Evolutionary conservation across 2,113 vertebrate species (phyloP), one percentile per base, ranked within the genome.

Genomic region (Larimichthys crocea): DNA sequence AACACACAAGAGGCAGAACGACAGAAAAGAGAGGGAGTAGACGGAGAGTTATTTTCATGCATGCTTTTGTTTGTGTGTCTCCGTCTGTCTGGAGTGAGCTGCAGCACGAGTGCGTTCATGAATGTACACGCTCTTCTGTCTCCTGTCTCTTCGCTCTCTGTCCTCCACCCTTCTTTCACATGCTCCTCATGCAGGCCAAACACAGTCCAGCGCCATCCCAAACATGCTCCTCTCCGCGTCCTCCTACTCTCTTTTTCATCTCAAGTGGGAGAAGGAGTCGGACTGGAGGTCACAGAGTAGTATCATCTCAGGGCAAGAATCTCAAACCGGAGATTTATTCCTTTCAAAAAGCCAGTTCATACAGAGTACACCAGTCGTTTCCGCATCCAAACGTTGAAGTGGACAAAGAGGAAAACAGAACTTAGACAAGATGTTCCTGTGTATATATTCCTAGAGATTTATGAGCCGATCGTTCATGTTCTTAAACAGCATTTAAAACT

Each of bases 241-340:
- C 64, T 70, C 52, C 31, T 79, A 61, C 56, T 56, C 61, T 60
- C 61, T 3, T 57, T 76, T 65, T 83, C 76, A 87, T 85, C 83
- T 83, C 44, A 57, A 76, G 42, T 60, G 50, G 73, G 68, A 88
- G 63, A 83, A 31, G 67, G 63, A 85, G 63, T 9, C 82, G 63
- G 73, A 42, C 59, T 59, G 42, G 46, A 68, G 72, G 82, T 86
- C 57, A 55, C 72, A 65, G 65, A 62, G 74, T 68, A 22, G 57
- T 24, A 65, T 60, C 46, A 71, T 65, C 50, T n/a, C 64, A 22
- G 64, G 22, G 16, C 15, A 5, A 17, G 12, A 11, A 35, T 35
- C 31, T 35, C 31, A 35, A 20, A 50, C 14, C 55, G 50, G 22
- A 72, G 10, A 68, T n/a, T 70, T 60, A 11, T 24, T 59, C 69